Base-by-base conservation (phyloP, 2,797 vertebrate genomes). In the Neosalanx taihuensis region DNA sequence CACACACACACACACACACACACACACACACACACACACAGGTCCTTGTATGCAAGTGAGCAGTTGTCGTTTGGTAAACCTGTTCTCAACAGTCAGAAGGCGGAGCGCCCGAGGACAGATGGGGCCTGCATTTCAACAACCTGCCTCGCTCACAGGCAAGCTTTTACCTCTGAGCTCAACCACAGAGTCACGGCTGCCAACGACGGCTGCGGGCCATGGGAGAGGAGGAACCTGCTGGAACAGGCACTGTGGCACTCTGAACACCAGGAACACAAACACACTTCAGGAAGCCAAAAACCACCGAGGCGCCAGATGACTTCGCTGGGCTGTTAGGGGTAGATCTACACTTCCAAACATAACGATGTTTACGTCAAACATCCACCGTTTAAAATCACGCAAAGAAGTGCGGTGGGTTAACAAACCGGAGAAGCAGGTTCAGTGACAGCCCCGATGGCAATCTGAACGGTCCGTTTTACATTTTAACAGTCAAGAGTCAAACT, bases 51-150 rank as follows among this genome's bases (percentile, higher is more conserved):
- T 76, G 71, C 53, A 81, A 79, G 9, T 46, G 67, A 90, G 82
- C 88, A 91, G 84, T 77, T 88, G 88, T 71, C 76, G 70, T 29
- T 70, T 46, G 74, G 73, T 60, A 87, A 89, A 89, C 84, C 86
- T 89, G 88, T 75, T 86, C 77, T 76, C 73, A 76, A 79, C 83
- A 72, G 79, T 89, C 85, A 88, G 56, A 78, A 67, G 78, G 80
- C 64, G 67, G 31, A 46, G 76, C 31, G 75, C 70, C 35, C 73
- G 70, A 26, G 72, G 31, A 67, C 57, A 64, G 65, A 62, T 68
- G 64, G 71, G 59, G 81, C 66, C 76, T 53, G 57, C 60, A 61
- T 71, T 58, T 75, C 57, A 75, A 31, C 15, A 35, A 29, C 66
- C 53, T 61, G 72, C 75, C 49, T 51, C 73, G 26, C 66, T 64